These are phyloP conservation scores for Dicycla oo DNA, from an alignment of 2,888 invertebrate genomes.

Conservation along the genomic window DNA sequence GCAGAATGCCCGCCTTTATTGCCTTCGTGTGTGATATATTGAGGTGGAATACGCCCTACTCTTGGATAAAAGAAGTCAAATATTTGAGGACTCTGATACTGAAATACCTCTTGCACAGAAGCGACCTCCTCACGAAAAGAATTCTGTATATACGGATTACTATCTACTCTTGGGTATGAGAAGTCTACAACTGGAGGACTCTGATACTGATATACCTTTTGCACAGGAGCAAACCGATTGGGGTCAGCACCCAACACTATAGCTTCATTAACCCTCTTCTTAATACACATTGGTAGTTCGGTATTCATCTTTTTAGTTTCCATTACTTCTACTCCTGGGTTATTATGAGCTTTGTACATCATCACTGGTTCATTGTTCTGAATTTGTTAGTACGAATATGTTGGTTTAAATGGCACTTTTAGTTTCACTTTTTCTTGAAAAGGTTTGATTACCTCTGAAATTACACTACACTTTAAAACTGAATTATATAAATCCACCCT, in stretches of 20 bases:
- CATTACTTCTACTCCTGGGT: slow-evolving; percentile 64
- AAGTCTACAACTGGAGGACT: slow-evolving; percentile 8
- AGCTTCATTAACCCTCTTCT: slow-evolving; percentile 63
- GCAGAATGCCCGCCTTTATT: too few species aligned
- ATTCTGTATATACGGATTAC: neutral
- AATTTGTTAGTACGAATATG: slow-evolving; percentile 71
- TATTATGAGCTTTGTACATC: slow-evolving; percentile 64
- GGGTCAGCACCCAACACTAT: slow-evolving; percentile 31
- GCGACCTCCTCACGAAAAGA: neutral
- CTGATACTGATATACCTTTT: slow-evolving; percentile 6
- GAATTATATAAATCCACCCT: too few species aligned
- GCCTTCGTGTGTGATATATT: too few species aligned
- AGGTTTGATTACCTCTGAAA: slow-evolving; percentile 22
- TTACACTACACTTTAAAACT: neutral
- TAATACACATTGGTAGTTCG: slow-evolving; percentile 62
- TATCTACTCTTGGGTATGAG: slow-evolving; percentile 11
- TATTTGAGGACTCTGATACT: slow-evolving; percentile 7
- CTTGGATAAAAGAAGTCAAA: neutral
- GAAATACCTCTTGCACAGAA: slow-evolving; percentile 8
- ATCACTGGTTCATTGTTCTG: slow-evolving; percentile 62
- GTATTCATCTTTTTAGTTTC: slow-evolving; percentile 59
- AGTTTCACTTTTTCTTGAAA: slow-evolving; percentile 36
- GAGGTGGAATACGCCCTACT: too few species aligned
- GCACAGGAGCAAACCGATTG: neutral
- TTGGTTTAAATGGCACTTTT: slow-evolving; percentile 46